A percentile compares a stretch with the other conserved stretches of the same genome.
These are phyloP conservation scores for Leptarthrus brevirostris DNA, from an alignment of 2,888 invertebrate species.

Conservation along the genomic window DNA sequence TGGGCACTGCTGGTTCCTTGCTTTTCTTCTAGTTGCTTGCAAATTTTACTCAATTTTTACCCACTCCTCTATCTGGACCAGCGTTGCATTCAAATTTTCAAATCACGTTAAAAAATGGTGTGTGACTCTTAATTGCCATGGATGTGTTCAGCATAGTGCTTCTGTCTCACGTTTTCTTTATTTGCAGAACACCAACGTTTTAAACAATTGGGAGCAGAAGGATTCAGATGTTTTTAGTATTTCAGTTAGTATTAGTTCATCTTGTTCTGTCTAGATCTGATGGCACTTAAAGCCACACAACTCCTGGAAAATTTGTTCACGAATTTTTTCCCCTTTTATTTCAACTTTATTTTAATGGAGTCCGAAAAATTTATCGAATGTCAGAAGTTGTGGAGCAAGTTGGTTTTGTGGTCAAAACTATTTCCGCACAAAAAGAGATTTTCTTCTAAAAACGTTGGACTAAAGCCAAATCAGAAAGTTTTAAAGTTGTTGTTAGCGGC, in stretches of 20 bases:
- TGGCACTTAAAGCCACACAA: not conserved
- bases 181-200: not conserved
- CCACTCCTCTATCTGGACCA: slow-evolving; percentile 20
- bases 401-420: not conserved
- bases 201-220: not conserved
- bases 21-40: too few relatives aligned
- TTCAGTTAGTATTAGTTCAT: too few relatives aligned
- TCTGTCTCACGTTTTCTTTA: not conserved
- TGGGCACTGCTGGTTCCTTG: too few relatives aligned
- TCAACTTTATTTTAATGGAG: not conserved
- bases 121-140: not conserved
- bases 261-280: too few relatives aligned
- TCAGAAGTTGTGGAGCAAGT: not conserved
- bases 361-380: not conserved
- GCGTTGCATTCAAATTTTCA: not conserved
- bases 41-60: too few relatives aligned
- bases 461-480: not conserved
- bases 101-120: not conserved
- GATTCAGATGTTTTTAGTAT: not conserved
- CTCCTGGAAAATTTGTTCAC: not conserved
- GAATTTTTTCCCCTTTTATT: not conserved
- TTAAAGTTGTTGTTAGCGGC: not conserved
- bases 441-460: not conserved
- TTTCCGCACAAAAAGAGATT: not conserved
- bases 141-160: not conserved